Conservation (phyloP, 2,797 vertebrate species). For the Otolemur crassicaudatus region DNA sequence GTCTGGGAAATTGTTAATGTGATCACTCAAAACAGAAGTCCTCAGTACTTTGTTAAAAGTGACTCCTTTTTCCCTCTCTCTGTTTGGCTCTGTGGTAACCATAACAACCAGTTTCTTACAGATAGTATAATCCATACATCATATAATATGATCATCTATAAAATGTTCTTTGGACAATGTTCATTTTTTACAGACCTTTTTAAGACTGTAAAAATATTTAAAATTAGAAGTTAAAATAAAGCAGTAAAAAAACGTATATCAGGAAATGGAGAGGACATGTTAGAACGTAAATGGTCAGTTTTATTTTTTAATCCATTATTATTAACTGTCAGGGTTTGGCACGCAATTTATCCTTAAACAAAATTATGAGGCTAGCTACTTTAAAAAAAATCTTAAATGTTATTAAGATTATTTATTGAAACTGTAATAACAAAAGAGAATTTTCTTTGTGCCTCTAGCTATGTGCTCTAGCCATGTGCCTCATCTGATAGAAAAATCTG, state of each 20-base stretch:
- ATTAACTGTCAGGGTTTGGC: background rate
- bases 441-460: background rate
- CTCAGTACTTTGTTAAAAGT: background rate
- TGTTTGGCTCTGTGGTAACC: background rate
- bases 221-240: conserved; percentile 46
- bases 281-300: background rate
- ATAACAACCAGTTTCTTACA: conserved; percentile 46
- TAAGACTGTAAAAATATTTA: conserved; percentile 36
- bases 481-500: background rate
- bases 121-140: background rate
- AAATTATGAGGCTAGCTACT: background rate
- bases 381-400: background rate
- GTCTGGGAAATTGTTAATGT: background rate
- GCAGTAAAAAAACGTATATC: background rate
- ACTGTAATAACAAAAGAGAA: background rate
- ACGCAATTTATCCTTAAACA: background rate
- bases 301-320: conserved; percentile 13
- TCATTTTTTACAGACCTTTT: conserved; percentile 55
- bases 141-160: conserved; percentile 8
- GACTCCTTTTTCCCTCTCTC: too few species aligned
- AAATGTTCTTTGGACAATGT: background rate
- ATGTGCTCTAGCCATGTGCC: too few species aligned
- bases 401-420: background rate
- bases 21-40: conserved; percentile 36
- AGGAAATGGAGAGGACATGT: background rate